Base-by-base conservation (phyloP, 2,797 vertebrate genomes). In the Micropoecilia bifurca region DNA sequence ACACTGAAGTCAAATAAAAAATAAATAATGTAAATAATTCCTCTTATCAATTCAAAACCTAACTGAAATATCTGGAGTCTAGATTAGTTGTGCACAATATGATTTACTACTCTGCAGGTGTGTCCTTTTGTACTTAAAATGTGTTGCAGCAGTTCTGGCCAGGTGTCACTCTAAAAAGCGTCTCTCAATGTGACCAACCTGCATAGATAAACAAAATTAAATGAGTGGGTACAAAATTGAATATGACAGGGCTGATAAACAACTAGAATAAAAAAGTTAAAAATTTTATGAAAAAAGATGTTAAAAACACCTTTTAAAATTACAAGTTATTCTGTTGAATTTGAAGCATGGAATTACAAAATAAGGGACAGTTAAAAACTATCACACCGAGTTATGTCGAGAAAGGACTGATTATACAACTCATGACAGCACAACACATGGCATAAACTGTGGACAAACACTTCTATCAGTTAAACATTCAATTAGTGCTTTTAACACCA, bases 381-480 rank as follows among this genome's bases (percentile, higher is more conserved):
- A 22, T 73, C 46, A 16, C 47, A 50, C 18, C 6, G 20, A 48
- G 8, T 3, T 8, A 73, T 1, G 12, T 53, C 53, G 3, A 74
- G 3, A 3, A 43, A 43, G 53, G 0, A 55, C 6, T 1, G 22
- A 36, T 16, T 68, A 25, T 39, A 33, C 12, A 20, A 28, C 4
- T 68, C 22, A 28, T 50, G 46, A 68, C 20, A 22, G 47, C 8
- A 53, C 5, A 33, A 43, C 59, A 47, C 20, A 33, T 20, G 6
- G 20, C 22, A 18, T 48, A 12, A 73, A 48, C 33, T 43, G 25
- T 4, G 22, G 46, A 33, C 22, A 14, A 39, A 20, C 20, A 7
- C 9, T 30, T 74, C 22, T 9, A 14, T 55, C 36, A 61, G 55
- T 80, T 69, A 68, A 76, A 66, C n/a, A 73, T 12, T 10, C n/a